Conservation (phyloP, 2,113 vertebrate species). For the Rafetus swinhoei region DNA sequence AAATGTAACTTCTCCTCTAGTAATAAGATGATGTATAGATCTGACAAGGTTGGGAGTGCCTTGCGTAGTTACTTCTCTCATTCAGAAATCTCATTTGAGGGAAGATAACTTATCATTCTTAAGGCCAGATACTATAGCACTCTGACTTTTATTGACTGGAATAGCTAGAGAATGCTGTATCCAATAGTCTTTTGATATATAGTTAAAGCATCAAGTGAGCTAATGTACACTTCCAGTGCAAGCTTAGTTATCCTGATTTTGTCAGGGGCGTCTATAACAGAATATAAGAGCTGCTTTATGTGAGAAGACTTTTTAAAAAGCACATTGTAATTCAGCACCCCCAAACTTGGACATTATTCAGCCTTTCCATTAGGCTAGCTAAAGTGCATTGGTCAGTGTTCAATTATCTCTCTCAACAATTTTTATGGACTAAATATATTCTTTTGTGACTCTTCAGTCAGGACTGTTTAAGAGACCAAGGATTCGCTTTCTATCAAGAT, state of each 20-base stretch:
- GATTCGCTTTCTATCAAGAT: neutral
- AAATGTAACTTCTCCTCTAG: neutral
- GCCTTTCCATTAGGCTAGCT: neutral
- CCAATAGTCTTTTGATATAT: neutral
- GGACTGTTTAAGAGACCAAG: neutral
- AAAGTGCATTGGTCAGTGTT: neutral
- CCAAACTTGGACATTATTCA: neutral
- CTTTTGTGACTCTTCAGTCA: neutral
- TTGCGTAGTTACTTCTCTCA: neutral
- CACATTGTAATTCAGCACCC: neutral
- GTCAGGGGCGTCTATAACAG: neutral
- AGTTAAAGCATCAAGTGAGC: neutral
- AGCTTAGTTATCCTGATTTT: fast-evolving
- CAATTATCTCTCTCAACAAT: neutral
- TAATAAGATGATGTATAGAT: fast-evolving
- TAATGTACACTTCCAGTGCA: neutral
- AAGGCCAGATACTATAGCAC: neutral
- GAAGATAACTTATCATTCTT: neutral
- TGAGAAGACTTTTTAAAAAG: neutral
- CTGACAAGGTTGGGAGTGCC: neutral
- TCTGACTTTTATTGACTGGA: fast-evolving
- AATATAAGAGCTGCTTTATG: neutral
- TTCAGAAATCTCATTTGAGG: neutral
- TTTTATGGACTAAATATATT: neutral
- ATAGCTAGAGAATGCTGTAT: fast-evolving